A percentile compares a stretch with the other conserved stretches of the same genome.
These are phyloP conservation scores for Ceratosolen fusciceps DNA, from an alignment of 1,140 invertebrate genomes.

Conservation along the genomic window DNA sequence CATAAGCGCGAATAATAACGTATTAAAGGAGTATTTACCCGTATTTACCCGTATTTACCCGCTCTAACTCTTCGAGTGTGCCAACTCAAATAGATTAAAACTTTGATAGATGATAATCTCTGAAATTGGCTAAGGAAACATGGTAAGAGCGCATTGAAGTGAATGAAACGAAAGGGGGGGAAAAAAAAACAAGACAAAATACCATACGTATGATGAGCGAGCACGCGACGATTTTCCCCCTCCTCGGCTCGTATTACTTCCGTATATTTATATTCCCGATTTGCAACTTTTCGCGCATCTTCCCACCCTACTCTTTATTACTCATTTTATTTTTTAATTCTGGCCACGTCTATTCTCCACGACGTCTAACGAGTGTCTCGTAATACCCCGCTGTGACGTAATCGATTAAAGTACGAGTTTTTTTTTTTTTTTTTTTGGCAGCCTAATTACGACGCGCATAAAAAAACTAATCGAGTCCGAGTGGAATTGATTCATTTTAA, in stretches of 20 bases:
- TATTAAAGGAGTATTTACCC: not conserved
- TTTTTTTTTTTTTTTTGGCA: not conserved
- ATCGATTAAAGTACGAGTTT: not conserved
- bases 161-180: too few relatives aligned
- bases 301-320: not conserved
- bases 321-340: too few relatives aligned
- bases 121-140: constrained; percentile 7
- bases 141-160: not conserved
- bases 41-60: not conserved
- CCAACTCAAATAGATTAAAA: constrained; percentile 22
- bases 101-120: constrained; percentile 22
- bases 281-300: not conserved
- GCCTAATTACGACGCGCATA: not conserved
- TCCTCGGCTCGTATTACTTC: not conserved
- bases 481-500: not conserved
- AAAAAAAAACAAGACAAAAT: constrained; percentile 3
- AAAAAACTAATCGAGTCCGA: not conserved
- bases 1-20: not conserved
- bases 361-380: not conserved
- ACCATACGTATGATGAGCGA: not conserved
- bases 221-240: not conserved
- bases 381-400: not conserved
- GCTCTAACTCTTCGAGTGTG: constrained; percentile 18
- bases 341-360: not conserved
- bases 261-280: not conserved